Percentiles rank a stretch among this genome's conserved stretches.
Conservation (phyloP, 2,888 invertebrate species). For the Cheilosia grossa region DNA sequence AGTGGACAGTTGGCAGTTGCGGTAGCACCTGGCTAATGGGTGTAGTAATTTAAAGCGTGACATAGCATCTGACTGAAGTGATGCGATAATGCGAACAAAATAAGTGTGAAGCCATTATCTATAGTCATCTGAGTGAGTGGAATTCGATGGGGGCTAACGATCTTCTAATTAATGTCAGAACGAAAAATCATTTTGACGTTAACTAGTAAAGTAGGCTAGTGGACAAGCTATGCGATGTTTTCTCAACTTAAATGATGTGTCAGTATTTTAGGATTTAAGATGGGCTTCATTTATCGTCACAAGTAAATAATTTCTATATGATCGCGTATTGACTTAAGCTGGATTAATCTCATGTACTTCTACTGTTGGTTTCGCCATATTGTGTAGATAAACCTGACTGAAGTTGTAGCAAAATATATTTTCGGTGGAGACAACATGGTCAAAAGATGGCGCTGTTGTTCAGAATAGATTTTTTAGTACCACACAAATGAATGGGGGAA, state of each 20-base stretch:
- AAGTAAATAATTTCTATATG: too few species aligned
- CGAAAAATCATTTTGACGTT: background rate
- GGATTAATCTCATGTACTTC: too few species aligned
- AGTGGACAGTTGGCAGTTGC: slow-evolving; percentile 5
- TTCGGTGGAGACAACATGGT: too few species aligned
- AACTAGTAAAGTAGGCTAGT: background rate
- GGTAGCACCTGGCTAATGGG: slow-evolving; percentile 60
- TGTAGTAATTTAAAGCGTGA: slow-evolving; percentile 37
- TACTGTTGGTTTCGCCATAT: too few species aligned
- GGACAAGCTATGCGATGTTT: background rate
- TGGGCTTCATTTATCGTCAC: too few species aligned
- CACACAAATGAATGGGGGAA: too few species aligned
- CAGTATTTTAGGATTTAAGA: too few species aligned
- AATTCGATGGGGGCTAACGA: background rate
- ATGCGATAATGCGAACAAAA: background rate
- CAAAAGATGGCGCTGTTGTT: too few species aligned
- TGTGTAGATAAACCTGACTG: too few species aligned
- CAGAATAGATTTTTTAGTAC: too few species aligned
- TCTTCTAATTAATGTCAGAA: slow-evolving; percentile 2
- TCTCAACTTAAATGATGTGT: background rate
- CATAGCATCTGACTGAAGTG: slow-evolving; percentile 1
- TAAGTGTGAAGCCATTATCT: slow-evolving; percentile 13
- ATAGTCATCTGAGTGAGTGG: background rate
- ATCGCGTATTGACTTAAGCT: too few species aligned
- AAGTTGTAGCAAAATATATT: too few species aligned